phyloP scores from a whole-genome alignment of 2,888 invertebrate genomes.

The Apodemia zela region DNA sequence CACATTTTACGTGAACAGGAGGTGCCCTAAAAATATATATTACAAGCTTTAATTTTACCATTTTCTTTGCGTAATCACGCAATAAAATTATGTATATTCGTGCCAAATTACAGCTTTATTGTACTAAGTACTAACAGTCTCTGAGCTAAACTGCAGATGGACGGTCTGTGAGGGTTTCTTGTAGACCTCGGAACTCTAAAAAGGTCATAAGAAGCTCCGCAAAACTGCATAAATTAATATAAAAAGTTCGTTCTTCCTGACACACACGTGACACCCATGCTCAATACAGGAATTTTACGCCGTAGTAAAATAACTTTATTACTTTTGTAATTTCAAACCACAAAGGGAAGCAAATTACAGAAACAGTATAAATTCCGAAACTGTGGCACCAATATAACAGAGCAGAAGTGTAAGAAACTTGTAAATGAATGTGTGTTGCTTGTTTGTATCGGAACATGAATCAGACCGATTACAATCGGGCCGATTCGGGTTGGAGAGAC shows the following conservation, averaged over 20 bases:
- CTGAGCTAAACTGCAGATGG: no score
- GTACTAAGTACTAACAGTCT: no score
- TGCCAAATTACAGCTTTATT: no score
- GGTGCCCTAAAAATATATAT: no score
- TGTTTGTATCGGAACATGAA: constrained; percentile 23
- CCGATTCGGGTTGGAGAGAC: constrained; percentile 32
- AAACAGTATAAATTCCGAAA: neutral
- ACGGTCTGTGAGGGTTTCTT: no score
- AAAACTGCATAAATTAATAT: neutral
- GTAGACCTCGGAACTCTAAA: no score
- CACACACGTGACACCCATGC: neutral
- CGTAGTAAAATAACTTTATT: constrained; percentile 3
- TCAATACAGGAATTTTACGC: neutral
- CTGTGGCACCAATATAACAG: neutral
- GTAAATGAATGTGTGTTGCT: constrained; percentile 17
- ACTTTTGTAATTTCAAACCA: constrained; percentile 3
- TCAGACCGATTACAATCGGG: constrained; percentile 30
- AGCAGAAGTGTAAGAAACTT: neutral
- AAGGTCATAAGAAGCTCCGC: neutral
- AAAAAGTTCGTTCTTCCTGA: neutral
- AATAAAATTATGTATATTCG: no score
- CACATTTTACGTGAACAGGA: no score
- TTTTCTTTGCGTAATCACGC: no score
- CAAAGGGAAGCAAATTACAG: neutral
- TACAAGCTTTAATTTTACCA: no score